Base-by-base conservation (phyloP, 2,888 invertebrate species). In the Polymixis lichenea region DNA sequence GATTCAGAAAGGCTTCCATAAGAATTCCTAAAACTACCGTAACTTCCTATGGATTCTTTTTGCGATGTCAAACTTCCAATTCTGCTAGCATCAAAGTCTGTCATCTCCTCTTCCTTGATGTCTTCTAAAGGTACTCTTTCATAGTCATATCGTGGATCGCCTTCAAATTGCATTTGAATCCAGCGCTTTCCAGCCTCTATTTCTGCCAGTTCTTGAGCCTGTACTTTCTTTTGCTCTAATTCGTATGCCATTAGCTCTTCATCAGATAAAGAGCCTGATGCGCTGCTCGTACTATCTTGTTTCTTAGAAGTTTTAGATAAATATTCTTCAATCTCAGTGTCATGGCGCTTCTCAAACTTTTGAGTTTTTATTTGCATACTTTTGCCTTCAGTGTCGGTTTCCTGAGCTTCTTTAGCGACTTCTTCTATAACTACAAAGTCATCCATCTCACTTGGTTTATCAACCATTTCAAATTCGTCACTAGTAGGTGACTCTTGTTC, bases 1-100 rank as follows among this genome's bases (percentile, higher is more conserved):
- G 98, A 99, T 90, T 99, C 99, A 0, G 99, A 99, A 1, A 99
- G 98, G 89, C 99, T 99, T 13, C 99, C 98, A 80, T 98, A 98
- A 1, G 99, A 99, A 89, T 99, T 99, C 89, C 98, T 98, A 90
- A 98, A 98, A 88, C 98, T 98, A 87, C 98, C 98, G 86, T 97
- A 97, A 90, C 98, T 98, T 55, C 98, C 98, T 68, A 98, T 98
- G 0, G 98, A 98, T 89, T 98, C 98, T 85, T 98, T 98, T 89
- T 98, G 98, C 43, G 98, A 98, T 70, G 98, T 98, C 70, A 98
- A 95, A 89, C 98, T 98, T n/a, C 98, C 98, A 82, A 98, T 97
- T 90, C 98, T 96, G 87, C 98, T 98, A 49, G 97, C 98, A 91
- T 98, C 98, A 90, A 98, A 98, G 90, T 98, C 98, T 70, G 98